Conservation (phyloP, 2,888 invertebrate genomes). For the Branchellion lobata region DNA sequence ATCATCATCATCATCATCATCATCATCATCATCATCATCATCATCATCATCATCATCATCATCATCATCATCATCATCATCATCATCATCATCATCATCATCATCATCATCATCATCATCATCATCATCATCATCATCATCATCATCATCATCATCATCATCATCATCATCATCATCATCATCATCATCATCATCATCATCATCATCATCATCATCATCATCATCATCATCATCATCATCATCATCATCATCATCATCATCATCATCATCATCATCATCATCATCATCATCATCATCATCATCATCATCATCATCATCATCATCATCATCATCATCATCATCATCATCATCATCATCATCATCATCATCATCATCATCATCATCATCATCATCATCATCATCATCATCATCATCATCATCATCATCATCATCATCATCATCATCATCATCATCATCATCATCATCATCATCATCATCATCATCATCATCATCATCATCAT, state of each 20-base stretch:
- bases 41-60: conserved; percentile 3
- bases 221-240: not conserved
- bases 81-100: conserved; percentile 3
- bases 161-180: conserved; percentile 24
- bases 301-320: too few species aligned
- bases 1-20: not conserved
- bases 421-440: too few species aligned
- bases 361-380: too few species aligned
- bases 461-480: too few species aligned
- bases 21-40: conserved; percentile 7
- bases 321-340: too few species aligned
- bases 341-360: too few species aligned
- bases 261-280: not conserved
- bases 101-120: not conserved
- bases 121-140: conserved; percentile 4
- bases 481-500: too few species aligned
- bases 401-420: too few species aligned
- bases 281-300: too few species aligned
- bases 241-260: conserved; percentile 12
- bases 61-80: not conserved
- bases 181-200: conserved; percentile 12
- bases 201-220: conserved; percentile 16
- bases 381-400: too few species aligned
- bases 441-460: too few species aligned
- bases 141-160: conserved; percentile 15